These are phyloP conservation scores for Pavo muticus DNA, from an alignment of 2,113 vertebrate species.

Conservation along the genomic window DNA sequence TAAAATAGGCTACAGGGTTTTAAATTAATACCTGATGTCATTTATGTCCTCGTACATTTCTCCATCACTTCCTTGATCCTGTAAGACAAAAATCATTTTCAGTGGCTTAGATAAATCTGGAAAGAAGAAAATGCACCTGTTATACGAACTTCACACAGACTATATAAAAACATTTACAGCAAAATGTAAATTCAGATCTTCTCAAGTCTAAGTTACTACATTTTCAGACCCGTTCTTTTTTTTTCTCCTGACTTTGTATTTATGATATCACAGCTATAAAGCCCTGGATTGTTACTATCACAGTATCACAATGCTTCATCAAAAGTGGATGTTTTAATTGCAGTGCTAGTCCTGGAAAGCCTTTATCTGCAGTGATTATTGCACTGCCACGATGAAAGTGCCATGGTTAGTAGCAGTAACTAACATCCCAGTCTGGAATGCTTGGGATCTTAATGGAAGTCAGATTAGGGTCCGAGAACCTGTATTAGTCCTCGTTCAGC, in stretches of 20 bases:
- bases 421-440: background rate
- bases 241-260: background rate
- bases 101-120: background rate
- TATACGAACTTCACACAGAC: background rate
- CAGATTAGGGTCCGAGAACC: background rate
- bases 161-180: background rate
- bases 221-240: background rate
- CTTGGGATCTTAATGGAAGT: background rate
- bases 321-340: background rate
- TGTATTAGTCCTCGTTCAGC: background rate
- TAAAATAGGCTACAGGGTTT: background rate
- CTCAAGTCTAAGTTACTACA: background rate
- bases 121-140: background rate
- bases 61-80: slow-evolving; percentile 82
- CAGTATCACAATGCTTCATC: background rate
- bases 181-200: background rate
- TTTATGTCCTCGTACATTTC: slow-evolving; percentile 92
- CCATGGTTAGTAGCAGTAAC: background rate
- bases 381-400: background rate
- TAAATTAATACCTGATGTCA: slow-evolving; percentile 80
- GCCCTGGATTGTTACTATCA: background rate
- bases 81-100: slow-evolving; percentile 37
- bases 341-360: background rate
- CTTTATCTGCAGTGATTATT: background rate
- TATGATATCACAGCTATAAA: background rate